These are phyloP conservation scores for Heteromurus nitidus DNA, from an alignment of 2,888 invertebrate genomes.

Conservation along the genomic window DNA sequence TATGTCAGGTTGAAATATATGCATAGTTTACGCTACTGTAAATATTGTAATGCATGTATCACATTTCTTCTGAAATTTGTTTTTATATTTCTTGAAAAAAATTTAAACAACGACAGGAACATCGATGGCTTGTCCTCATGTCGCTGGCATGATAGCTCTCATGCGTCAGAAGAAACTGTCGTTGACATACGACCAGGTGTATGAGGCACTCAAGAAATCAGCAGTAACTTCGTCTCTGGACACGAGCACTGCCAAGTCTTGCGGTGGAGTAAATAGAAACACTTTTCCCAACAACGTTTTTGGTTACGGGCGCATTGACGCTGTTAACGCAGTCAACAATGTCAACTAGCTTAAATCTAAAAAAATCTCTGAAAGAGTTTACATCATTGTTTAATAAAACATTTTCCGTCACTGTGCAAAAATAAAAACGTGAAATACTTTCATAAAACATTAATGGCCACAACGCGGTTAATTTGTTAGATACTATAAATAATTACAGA, in stretches of 20 bases:
- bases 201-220: constrained; percentile 1
- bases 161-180: constrained; percentile 28
- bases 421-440: no score
- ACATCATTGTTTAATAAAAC: no score
- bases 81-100: no score
- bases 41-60: neutral
- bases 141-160: constrained; percentile 22
- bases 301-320: constrained; percentile 44
- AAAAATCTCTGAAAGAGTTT: no score
- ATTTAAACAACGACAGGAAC: no score
- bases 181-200: neutral
- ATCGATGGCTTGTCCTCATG: constrained; percentile 35
- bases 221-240: neutral
- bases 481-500: no score
- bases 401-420: no score
- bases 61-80: neutral
- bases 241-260: neutral
- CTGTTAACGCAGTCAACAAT: constrained; percentile 33
- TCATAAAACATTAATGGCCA: no score
- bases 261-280: neutral
- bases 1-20: constrained; percentile 16
- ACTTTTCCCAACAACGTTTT: constrained; percentile 37
- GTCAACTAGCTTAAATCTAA: no score
- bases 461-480: no score
- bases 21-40: neutral